Evolutionary conservation across 2,888 invertebrate species (phyloP), one percentile per base, ranked within the genome.

Genomic region (Coelogynopora nodosa): DNA sequence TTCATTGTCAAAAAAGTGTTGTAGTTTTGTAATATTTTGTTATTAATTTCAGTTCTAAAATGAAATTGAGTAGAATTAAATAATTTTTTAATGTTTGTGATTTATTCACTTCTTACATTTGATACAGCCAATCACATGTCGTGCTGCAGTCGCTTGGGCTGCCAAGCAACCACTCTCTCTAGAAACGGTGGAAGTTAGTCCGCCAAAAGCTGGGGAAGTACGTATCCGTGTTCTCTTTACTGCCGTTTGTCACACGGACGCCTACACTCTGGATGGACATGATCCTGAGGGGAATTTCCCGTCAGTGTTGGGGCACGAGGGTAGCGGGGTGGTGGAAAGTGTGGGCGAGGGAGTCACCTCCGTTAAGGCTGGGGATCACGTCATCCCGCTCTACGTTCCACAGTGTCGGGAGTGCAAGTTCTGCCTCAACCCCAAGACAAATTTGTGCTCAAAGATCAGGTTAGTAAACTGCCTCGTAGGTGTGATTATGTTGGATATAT

Each of bases 351-450:
- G 95, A 26, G 98, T 98, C 0, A 96, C 95, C 0, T 89, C 89
- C 30, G 90, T 92, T 2, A 94, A 95, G 90, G 93, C 95, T 67
- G 97, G 95, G 86, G 98, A 99, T 92, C 96, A 97, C 92, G 99
- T 99, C n/a, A 94, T 99, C 88, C 98, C 98, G 0, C 92, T 97
- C 30, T 99, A 98, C 91, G 95, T 97, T 87, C 98, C 99, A 0
- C 98, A 99, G 92, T 99, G 99, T 92, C 94, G 95, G 30, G 95
- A 96, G 27, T 99, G 99, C 93, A 97, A 98, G 92, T 99, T 96
- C 92, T 99, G 99, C 92, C 94, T 95, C 88, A 97, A 95, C 88
- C 94, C 95, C 0, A 98, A 98, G 92, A 99, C 99, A 0, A 99
- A 99, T 93, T 93, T 99, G 13, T 99, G 99, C 91, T 95, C 96